A percentile compares a stretch with the other conserved stretches of the same genome.
Conservation (phyloP, 2,888 invertebrate species). For the Pherbina coryleti region DNA sequence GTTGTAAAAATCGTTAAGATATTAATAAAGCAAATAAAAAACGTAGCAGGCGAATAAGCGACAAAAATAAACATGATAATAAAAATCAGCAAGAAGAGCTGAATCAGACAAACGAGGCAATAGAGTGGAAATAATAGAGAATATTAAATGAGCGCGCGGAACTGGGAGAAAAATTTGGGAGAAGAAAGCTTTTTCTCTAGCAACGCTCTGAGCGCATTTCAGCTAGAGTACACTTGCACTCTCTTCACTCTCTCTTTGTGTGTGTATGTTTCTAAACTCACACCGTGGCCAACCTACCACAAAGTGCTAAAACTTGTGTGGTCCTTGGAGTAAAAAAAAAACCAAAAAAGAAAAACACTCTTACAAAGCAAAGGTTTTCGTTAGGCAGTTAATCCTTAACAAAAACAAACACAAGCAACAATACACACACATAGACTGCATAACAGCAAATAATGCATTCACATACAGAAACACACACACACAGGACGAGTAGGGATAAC, state of each 20-base stretch:
- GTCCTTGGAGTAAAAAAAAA: slow-evolving; percentile 1
- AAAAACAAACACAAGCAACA: slow-evolving; percentile 11
- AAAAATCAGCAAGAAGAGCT: slow-evolving; percentile 6
- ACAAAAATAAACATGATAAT: slow-evolving; percentile 20
- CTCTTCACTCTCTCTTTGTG: background rate
- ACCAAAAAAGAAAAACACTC: background rate
- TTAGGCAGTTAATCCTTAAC: slow-evolving; percentile 28
- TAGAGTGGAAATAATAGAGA: background rate
- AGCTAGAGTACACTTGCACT: background rate
- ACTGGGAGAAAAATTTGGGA: background rate
- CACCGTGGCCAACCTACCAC: background rate
- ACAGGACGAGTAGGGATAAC: background rate
- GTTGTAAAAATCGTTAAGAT: slow-evolving; percentile 29
- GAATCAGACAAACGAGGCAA: background rate
- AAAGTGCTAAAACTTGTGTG: slow-evolving; percentile 14
- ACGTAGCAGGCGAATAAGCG: background rate
- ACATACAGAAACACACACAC: background rate
- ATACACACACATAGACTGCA: background rate
- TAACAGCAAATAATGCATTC: background rate
- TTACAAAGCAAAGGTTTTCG: slow-evolving; percentile 13
- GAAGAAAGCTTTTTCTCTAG: background rate
- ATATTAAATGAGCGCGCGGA: background rate
- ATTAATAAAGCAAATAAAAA: slow-evolving; percentile 12
- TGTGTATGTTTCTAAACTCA: background rate
- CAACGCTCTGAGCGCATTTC: background rate